These are phyloP conservation scores for Parnassius apollo DNA, from an alignment of 2,888 invertebrate species.

Conservation along the genomic window DNA sequence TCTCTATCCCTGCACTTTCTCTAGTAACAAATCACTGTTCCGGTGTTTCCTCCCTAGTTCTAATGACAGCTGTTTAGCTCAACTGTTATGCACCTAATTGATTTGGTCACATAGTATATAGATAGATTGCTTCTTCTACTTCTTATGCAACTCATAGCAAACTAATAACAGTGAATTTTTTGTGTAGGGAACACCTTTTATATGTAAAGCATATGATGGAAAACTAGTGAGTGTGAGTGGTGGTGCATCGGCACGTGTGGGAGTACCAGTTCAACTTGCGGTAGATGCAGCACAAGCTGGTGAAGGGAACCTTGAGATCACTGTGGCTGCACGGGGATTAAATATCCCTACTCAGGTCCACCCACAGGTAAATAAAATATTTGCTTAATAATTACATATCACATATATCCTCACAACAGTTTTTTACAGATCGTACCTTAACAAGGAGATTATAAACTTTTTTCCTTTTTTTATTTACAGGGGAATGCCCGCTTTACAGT, in stretches of 20 bases:
- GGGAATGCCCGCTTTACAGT: constrained; percentile 91
- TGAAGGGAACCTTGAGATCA: constrained; percentile 98
- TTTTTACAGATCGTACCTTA: too few species aligned
- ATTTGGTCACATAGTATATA: too few species aligned
- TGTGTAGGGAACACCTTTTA: constrained; percentile 89
- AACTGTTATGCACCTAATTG: too few species aligned
- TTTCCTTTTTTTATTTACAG: constrained; percentile 46
- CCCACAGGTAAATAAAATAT: constrained; percentile 85
- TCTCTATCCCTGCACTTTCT: too few species aligned
- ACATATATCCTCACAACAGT: too few species aligned
- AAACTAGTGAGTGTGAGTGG: constrained; percentile 91
- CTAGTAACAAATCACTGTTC: too few species aligned
- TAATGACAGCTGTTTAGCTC: too few species aligned
- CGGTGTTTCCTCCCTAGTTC: too few species aligned
- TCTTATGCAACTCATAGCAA: too few species aligned
- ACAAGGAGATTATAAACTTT: too few species aligned
- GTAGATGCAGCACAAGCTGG: constrained; percentile 98
- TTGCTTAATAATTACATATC: neutral
- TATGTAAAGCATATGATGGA: constrained; percentile 96
- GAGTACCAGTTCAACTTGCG: constrained; percentile 95
- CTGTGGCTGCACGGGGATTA: constrained; percentile 94
- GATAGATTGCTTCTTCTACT: too few species aligned
- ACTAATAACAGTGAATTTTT: too few species aligned
- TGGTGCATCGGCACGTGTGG: constrained; percentile 86
- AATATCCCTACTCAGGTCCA: constrained; percentile 98